These are phyloP conservation scores for Fistularia tabacaria DNA, from an alignment of 2,797 vertebrate species.

Conservation along the genomic window DNA sequence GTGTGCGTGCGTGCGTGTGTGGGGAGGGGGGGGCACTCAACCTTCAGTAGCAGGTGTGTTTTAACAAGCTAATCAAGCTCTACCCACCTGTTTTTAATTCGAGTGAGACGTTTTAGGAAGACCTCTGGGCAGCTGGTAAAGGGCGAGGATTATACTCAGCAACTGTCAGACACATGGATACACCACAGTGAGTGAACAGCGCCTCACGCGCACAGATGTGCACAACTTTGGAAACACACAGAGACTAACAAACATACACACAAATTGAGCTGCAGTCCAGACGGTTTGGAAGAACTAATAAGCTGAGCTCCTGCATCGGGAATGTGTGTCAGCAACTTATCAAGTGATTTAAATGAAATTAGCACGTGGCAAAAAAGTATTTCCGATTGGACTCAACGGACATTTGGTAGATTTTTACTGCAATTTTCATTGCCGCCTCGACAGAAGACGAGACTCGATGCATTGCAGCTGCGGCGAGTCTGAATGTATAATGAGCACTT, in stretches of 20 bases:
- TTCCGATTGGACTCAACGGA: no score
- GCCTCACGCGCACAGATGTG: constrained; percentile 1
- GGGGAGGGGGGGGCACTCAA: not conserved
- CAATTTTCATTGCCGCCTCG: no score
- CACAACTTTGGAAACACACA: not conserved
- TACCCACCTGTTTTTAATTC: constrained; percentile 70
- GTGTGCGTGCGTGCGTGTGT: not conserved
- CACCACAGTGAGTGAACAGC: constrained; percentile 16
- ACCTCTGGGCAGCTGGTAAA: constrained; percentile 59
- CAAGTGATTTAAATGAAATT: constrained; percentile 24
- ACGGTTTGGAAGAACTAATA: constrained; percentile 32
- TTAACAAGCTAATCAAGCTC: constrained; percentile 70
- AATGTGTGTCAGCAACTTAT: constrained; percentile 41
- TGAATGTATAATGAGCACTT: no score
- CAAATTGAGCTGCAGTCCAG: constrained; percentile 24
- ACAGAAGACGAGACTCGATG: no score
- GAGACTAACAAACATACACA: not conserved
- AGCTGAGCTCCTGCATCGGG: constrained; percentile 30
- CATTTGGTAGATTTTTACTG: constrained; percentile 9
- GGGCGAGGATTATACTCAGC: constrained; percentile 52
- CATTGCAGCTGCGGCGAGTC: no score
- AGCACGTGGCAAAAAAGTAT: constrained; percentile 8
- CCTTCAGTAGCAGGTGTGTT: constrained; percentile 61
- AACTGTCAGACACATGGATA: constrained; percentile 57
- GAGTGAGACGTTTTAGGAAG: constrained; percentile 54